phyloP scores from a whole-genome alignment of 92 coral and sea anemone genomes.

The Plumapathes pennacea region DNA sequence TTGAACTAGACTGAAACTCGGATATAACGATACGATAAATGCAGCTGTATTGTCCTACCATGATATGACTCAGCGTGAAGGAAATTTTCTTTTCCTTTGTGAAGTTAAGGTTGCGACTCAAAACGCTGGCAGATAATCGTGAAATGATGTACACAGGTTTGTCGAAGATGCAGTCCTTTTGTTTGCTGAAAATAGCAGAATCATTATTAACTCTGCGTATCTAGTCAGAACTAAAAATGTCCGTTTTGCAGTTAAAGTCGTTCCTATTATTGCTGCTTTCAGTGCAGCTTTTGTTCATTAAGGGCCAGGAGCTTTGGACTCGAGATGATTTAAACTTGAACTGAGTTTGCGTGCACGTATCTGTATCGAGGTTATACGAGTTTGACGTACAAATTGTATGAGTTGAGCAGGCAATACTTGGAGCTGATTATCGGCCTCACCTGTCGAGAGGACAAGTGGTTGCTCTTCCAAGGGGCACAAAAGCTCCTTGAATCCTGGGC shows the following conservation, averaged over 20 bases:
- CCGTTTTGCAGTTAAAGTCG: too few relatives aligned
- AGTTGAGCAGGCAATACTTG: too few relatives aligned
- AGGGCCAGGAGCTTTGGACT: too few relatives aligned
- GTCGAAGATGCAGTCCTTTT: constrained; percentile 56
- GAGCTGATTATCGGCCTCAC: too few relatives aligned
- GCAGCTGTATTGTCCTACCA: constrained; percentile 40
- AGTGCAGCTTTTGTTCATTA: too few relatives aligned
- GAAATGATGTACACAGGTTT: constrained; percentile 52
- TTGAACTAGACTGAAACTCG: background rate
- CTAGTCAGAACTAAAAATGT: too few relatives aligned
- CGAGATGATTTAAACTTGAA: too few relatives aligned
- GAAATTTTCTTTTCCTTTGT: constrained; percentile 24
- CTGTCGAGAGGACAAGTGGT: constrained; percentile 73
- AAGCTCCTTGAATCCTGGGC: constrained; percentile 69
- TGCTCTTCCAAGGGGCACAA: constrained; percentile 73
- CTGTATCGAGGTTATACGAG: too few relatives aligned
- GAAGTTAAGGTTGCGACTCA: constrained; percentile 43
- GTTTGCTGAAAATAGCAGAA: constrained; percentile 24
- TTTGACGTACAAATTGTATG: too few relatives aligned
- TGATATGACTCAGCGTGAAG: constrained; percentile 63
- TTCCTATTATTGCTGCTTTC: too few relatives aligned
- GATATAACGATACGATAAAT: background rate
- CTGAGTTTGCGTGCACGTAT: too few relatives aligned
- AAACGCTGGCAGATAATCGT: constrained; percentile 48
- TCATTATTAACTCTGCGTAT: background rate